Evolutionary conservation across 2,888 invertebrate species (phyloP), one percentile per base, ranked within the genome.

Genomic region (Lumbricus terrestris): DNA sequence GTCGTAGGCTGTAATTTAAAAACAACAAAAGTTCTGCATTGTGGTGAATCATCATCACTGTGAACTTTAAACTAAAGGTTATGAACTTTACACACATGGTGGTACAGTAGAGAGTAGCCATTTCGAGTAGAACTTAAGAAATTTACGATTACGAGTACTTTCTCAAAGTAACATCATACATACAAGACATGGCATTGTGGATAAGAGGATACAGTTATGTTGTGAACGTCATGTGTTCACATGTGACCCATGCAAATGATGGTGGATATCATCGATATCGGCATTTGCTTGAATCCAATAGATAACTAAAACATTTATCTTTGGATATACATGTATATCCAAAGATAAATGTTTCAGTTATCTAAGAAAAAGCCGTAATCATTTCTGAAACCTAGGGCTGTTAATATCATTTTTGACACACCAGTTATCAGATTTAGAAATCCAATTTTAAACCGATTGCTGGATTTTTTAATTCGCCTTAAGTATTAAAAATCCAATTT

Each of bases 1-100:
- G 98, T 98, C 15, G 97, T 97, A 0, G 97, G 94, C 98, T 98
- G 97, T 4, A 91, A 69, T n/a, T n/a, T 23, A 69, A 69, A 8
- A 29, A 69, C n/a, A n/a, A n/a, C n/a, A n/a, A n/a, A 16, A n/a
- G 23, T 54, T 29, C 13, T n/a, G n/a, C n/a, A n/a, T n/a, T n/a
- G n/a, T n/a, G n/a, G n/a, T n/a, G n/a, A n/a, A n/a, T n/a, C n/a
- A n/a, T n/a, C n/a, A 47, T 20, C 20, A 15, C 11, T n/a, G 13
- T 69, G 69, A 29, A 69, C 69, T 29, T 69, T 69, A 8, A 69
- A 69, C n/a, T n/a, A 29, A n/a, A 69, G 29, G n/a, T 69, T 13
- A 69, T n/a, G n/a, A n/a, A n/a, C n/a, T n/a, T n/a, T n/a, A n/a
- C n/a, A n/a, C n/a, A n/a, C n/a, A n/a, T n/a, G n/a, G n/a, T n/a